Evolutionary conservation across 2,888 invertebrate genomes (phyloP).

Genomic region (Noctua janthe): DNA sequence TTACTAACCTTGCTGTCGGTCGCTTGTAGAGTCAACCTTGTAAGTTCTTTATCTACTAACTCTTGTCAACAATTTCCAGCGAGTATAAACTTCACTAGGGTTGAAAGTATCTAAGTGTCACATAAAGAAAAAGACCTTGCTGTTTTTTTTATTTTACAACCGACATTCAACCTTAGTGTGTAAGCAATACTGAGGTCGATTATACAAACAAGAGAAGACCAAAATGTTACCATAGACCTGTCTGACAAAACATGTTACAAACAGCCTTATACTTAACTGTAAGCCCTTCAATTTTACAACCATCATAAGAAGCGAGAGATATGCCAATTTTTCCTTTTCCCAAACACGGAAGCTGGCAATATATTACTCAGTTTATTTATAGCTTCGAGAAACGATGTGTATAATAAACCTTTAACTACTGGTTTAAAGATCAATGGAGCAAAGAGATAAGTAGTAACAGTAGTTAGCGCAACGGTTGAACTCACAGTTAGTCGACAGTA

Average conservation of each 20-base stretch:
- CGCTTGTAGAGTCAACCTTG: not conserved
- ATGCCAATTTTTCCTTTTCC: constrained; percentile 22
- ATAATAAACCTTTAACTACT: constrained; percentile 46
- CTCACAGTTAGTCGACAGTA: constrained; percentile 49
- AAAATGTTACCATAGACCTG: not conserved
- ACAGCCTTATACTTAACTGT: not conserved
- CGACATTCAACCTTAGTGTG: not conserved
- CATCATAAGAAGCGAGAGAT: constrained; percentile 19
- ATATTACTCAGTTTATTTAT: constrained; percentile 46
- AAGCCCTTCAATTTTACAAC: constrained; percentile 15
- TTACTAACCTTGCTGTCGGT: not conserved
- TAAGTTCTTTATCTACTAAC: not conserved
- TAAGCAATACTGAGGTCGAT: not conserved
- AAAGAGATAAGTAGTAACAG: constrained; percentile 62
- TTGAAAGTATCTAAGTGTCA: not conserved
- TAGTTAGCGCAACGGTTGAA: constrained; percentile 53
- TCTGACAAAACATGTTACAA: not conserved
- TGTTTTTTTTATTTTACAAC: not conserved
- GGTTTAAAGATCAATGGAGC: constrained; percentile 59
- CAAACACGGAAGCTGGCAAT: constrained; percentile 36
- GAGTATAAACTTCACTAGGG: not conserved
- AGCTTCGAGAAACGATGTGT: constrained; percentile 33
- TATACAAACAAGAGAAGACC: not conserved
- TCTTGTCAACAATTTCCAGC: not conserved
- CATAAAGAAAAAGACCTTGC: not conserved